These are phyloP conservation scores for Hedychridium roseum DNA, from an alignment of 2,888 invertebrate genomes.

Conservation along the genomic window DNA sequence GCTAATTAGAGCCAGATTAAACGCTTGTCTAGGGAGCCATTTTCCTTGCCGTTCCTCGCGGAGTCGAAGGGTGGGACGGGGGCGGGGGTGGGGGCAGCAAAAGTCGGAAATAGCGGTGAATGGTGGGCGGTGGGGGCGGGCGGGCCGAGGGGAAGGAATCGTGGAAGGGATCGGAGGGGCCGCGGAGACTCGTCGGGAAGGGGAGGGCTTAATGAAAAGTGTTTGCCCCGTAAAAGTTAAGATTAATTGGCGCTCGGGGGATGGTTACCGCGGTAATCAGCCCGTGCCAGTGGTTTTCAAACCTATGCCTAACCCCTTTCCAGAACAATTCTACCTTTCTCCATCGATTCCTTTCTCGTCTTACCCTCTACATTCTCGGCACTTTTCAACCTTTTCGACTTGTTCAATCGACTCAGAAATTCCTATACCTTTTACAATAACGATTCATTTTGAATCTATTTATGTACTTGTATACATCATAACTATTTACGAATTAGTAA, in stretches of 20 bases:
- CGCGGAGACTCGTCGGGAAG: slow-evolving; percentile 30
- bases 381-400: background rate
- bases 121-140: slow-evolving; percentile 10
- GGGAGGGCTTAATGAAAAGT: slow-evolving; percentile 62
- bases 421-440: background rate
- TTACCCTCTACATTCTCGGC: background rate
- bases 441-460: too few species aligned
- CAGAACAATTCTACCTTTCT: background rate
- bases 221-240: slow-evolving; percentile 63
- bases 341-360: slow-evolving; percentile 7
- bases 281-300: slow-evolving; percentile 59
- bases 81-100: too few species aligned
- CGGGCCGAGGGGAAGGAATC: slow-evolving; percentile 10
- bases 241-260: slow-evolving; percentile 62
- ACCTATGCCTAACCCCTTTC: too few species aligned
- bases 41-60: slow-evolving; percentile 53
- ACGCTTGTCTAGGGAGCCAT: slow-evolving; percentile 72
- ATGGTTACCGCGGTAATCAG: slow-evolving; percentile 62
- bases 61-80: too few species aligned
- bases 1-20: slow-evolving; percentile 73
- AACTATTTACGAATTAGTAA: too few species aligned
- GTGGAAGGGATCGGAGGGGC: slow-evolving; percentile 10
- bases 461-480: too few species aligned
- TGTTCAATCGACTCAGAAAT: background rate
- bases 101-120: slow-evolving; percentile 11